Conservation (phyloP, 2,797 vertebrate species). For the Gymnocypris eckloni region DNA sequence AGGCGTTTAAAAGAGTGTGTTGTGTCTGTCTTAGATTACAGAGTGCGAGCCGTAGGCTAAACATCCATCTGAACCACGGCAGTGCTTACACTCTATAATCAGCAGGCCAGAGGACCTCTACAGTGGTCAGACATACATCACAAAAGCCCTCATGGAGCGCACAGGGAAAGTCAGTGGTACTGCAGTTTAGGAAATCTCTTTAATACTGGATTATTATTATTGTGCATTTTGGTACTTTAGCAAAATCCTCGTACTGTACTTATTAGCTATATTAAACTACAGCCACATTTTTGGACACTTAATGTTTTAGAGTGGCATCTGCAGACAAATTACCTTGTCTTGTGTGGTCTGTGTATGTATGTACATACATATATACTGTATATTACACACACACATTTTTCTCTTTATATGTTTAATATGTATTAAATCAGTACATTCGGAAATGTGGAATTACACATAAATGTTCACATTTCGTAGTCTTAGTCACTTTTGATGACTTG, state of each 20-base stretch:
- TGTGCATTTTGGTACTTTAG: neutral
- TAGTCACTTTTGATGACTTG: no score
- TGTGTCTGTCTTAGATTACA: conserved; percentile 82
- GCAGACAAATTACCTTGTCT: neutral
- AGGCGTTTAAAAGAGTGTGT: conserved; percentile 75
- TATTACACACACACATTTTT: no score
- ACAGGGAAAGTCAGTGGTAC: neutral
- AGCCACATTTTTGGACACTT: neutral
- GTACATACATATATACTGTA: no score
- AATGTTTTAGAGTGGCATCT: neutral
- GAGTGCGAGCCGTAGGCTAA: conserved; percentile 68
- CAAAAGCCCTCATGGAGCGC: neutral
- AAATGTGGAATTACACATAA: neutral
- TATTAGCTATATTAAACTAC: neutral
- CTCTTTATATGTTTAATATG: no score
- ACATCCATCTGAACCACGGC: conserved; percentile 62
- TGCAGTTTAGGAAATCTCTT: conserved; percentile 15
- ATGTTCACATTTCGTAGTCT: neutral
- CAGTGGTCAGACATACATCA: conserved; percentile 50
- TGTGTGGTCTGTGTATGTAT: neutral
- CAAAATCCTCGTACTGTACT: neutral
- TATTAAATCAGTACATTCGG: neutral
- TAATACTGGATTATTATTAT: neutral
- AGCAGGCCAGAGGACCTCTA: conserved; percentile 51
- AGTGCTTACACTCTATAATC: conserved; percentile 61